phyloP scores from a whole-genome alignment of 2,113 vertebrate genomes.

The Sylvietta virens region DNA sequence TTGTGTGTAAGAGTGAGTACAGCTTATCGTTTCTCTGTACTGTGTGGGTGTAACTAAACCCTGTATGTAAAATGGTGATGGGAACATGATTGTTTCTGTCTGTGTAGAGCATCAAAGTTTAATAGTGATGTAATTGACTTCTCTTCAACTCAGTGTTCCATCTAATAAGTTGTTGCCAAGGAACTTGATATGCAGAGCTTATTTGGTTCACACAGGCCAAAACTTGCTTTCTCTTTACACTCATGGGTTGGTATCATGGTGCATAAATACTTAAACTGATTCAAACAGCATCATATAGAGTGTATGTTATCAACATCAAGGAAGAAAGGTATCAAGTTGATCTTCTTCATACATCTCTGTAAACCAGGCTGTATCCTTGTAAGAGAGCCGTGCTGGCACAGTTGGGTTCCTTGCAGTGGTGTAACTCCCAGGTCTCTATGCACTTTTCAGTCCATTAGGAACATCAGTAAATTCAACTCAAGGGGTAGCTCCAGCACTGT shows the following conservation, averaged over 20 bases:
- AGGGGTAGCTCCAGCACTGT: background rate
- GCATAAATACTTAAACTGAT: background rate
- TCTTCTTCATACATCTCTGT: background rate
- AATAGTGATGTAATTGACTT: background rate
- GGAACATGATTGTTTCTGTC: background rate
- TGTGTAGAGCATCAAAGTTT: background rate
- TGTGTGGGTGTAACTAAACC: background rate
- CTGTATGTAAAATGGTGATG: background rate
- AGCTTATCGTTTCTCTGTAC: background rate
- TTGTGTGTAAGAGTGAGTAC: background rate
- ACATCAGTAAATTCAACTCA: background rate
- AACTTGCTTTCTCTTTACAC: background rate
- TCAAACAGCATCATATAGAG: background rate
- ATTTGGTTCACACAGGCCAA: background rate
- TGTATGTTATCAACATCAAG: background rate
- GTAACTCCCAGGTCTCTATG: background rate
- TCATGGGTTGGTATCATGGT: background rate
- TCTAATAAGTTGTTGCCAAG: background rate
- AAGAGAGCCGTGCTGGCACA: background rate
- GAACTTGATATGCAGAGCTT: background rate
- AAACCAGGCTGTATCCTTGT: background rate
- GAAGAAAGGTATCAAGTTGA: background rate
- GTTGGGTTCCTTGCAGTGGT: accelerated
- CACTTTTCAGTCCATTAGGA: background rate
- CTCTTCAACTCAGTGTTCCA: background rate